Conservation (phyloP, 2,797 vertebrate genomes). For the Molossus molossus region DNA sequence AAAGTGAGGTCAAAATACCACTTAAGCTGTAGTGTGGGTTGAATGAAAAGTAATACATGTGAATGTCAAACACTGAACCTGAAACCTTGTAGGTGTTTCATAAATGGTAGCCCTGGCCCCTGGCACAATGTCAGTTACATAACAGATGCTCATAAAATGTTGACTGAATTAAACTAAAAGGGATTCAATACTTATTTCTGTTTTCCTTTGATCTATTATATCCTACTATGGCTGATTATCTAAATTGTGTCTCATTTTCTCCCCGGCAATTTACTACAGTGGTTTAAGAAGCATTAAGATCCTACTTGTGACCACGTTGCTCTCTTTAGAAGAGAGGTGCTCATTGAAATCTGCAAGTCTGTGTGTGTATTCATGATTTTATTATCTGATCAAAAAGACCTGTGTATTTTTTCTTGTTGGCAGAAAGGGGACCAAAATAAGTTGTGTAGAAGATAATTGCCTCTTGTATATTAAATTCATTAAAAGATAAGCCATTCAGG, state of each 20-base stretch:
- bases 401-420: neutral
- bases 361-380: neutral
- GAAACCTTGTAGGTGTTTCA: neutral
- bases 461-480: slow-evolving; percentile 35
- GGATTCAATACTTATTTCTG: slow-evolving; percentile 51
- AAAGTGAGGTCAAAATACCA: neutral
- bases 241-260: slow-evolving; percentile 25
- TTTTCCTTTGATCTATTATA: slow-evolving; percentile 22
- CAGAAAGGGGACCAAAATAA: slow-evolving; percentile 50
- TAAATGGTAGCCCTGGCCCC: neutral
- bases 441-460: slow-evolving; percentile 34
- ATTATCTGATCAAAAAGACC: slow-evolving; percentile 1
- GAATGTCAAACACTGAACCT: neutral
- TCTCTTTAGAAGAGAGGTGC: slow-evolving; percentile 8
- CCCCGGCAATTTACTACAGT: neutral
- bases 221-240: neutral
- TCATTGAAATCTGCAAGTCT: slow-evolving; percentile 35
- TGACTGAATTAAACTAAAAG: slow-evolving; percentile 38
- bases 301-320: neutral
- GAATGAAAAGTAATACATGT: neutral
- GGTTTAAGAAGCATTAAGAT: neutral
- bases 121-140: neutral
- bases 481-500: neutral
- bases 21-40: neutral
- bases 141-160: slow-evolving; percentile 16